Evolutionary conservation across 1,140 invertebrate species (phyloP).

Genomic region (Drosophila bocqueti): DNA sequence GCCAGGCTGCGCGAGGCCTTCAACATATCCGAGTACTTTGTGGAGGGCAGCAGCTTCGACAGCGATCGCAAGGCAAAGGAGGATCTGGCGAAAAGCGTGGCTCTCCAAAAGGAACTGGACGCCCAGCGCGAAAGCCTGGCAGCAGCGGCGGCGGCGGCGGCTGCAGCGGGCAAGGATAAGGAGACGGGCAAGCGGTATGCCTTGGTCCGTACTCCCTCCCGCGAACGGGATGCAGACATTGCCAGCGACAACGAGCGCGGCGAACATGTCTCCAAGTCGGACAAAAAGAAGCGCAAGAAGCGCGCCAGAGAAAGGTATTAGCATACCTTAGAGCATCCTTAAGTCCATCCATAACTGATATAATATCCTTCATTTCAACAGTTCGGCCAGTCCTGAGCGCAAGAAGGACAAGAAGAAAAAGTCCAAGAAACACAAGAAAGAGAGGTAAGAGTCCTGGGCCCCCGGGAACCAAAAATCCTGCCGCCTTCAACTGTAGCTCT

Average conservation of each 20-base stretch:
- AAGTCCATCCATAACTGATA: background rate
- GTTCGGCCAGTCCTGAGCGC: conserved; percentile 87
- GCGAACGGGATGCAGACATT: conserved; percentile 58
- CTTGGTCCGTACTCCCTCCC: conserved; percentile 88
- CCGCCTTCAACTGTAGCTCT: conserved; percentile 59
- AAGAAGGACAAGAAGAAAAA: conserved; percentile 90
- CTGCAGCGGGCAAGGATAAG: conserved; percentile 81
- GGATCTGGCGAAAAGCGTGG: conserved; percentile 88
- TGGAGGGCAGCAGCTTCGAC: conserved; percentile 97
- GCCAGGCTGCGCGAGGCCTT: conserved; percentile 96
- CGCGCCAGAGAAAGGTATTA: conserved; percentile 78
- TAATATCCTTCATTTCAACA: conserved; percentile 39
- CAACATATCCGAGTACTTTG: conserved; percentile 96
- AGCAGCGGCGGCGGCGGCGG: conserved; percentile 85
- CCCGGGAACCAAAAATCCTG: conserved; percentile 2
- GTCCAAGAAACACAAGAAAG: conserved; percentile 89
- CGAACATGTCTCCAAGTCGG: conserved; percentile 78
- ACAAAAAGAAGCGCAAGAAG: conserved; percentile 87
- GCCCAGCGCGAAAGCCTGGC: conserved; percentile 84
- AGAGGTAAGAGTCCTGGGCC: conserved; percentile 86
- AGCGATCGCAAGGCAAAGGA: conserved; percentile 93
- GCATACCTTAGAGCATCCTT: background rate
- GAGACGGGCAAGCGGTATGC: conserved; percentile 87
- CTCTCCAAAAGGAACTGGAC: conserved; percentile 86
- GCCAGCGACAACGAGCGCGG: conserved; percentile 67